Evolutionary conservation across 2,888 invertebrate species (phyloP).

Genomic region (Cataglyphis albicans): DNA sequence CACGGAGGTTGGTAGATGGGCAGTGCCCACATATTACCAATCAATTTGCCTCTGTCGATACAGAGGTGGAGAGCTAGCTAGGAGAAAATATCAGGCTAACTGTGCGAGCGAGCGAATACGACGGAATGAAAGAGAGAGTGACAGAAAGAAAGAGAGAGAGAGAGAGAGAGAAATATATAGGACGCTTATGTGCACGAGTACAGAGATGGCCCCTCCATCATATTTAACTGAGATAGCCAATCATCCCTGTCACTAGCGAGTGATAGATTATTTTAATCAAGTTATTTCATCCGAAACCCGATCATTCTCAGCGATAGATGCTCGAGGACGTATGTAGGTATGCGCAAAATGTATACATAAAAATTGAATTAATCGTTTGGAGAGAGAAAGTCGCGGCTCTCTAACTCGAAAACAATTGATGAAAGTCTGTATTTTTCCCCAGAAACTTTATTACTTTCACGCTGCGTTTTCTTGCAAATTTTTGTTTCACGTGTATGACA

Average conservation of each 20-base stretch:
- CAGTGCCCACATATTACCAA: slow-evolving; percentile 77
- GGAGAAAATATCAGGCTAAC: slow-evolving; percentile 55
- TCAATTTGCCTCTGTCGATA: slow-evolving; percentile 79
- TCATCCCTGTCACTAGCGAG: slow-evolving; percentile 77
- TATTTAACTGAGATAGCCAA: slow-evolving; percentile 80
- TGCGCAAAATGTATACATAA: slow-evolving; percentile 63
- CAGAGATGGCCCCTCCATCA: slow-evolving; percentile 77
- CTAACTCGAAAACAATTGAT: slow-evolving; percentile 62
- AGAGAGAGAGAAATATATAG: slow-evolving; percentile 31
- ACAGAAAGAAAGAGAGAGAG: slow-evolving; percentile 48
- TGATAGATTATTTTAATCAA: slow-evolving; percentile 83
- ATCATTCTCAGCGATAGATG: slow-evolving; percentile 64
- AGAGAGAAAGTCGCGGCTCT: slow-evolving; percentile 40
- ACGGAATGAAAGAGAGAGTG: slow-evolving; percentile 39
- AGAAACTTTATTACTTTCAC: background rate
- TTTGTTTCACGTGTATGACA: background rate
- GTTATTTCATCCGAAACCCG: slow-evolving; percentile 74
- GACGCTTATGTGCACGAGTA: slow-evolving; percentile 55
- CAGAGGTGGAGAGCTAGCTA: slow-evolving; percentile 60
- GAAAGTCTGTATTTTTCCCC: slow-evolving; percentile 47
- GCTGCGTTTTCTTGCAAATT: background rate
- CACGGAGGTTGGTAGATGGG: slow-evolving; percentile 72
- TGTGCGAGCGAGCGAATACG: slow-evolving; percentile 31
- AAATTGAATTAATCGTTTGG: slow-evolving; percentile 70
- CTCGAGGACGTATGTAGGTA: slow-evolving; percentile 26